Evolutionary conservation across 2,113 vertebrate genomes (phyloP).

Genomic region (Rhinolophus sinicus): DNA sequence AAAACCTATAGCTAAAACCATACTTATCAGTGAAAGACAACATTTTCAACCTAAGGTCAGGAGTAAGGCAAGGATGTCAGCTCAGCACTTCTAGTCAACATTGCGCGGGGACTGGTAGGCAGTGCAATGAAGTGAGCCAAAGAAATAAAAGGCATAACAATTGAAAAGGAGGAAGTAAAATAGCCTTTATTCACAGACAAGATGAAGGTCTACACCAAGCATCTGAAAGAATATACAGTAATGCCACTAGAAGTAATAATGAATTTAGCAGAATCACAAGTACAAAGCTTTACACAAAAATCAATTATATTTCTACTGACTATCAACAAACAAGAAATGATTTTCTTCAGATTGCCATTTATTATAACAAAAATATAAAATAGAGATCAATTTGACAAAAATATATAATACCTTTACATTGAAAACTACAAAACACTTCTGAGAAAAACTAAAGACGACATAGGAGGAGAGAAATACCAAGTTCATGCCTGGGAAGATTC

Average conservation of each 20-base stretch:
- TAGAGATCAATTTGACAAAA: conserved; percentile 20
- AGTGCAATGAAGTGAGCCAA: not conserved
- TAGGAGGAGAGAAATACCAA: not conserved
- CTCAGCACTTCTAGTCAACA: not conserved
- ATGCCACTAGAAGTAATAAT: not conserved
- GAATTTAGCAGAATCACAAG: not conserved
- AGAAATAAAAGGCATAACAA: not conserved
- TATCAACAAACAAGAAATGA: not conserved
- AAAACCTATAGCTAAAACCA: not conserved
- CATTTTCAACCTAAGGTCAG: not conserved
- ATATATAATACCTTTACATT: not conserved
- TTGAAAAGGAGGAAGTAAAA: not conserved
- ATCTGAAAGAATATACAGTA: not conserved
- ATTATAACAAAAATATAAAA: conserved; percentile 4
- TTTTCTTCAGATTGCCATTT: not conserved
- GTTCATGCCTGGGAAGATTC: not conserved
- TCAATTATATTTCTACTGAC: not conserved
- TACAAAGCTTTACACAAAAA: conserved; percentile 17
- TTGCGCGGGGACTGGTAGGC: not conserved
- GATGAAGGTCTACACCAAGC: not conserved
- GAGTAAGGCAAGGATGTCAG: not conserved
- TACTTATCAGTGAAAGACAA: not conserved
- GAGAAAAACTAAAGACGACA: conserved; percentile 9
- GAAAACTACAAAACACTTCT: not conserved
- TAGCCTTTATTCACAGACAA: not conserved